phyloP scores from a whole-genome alignment of 2,113 vertebrate species.

The Motacilla alba region DNA sequence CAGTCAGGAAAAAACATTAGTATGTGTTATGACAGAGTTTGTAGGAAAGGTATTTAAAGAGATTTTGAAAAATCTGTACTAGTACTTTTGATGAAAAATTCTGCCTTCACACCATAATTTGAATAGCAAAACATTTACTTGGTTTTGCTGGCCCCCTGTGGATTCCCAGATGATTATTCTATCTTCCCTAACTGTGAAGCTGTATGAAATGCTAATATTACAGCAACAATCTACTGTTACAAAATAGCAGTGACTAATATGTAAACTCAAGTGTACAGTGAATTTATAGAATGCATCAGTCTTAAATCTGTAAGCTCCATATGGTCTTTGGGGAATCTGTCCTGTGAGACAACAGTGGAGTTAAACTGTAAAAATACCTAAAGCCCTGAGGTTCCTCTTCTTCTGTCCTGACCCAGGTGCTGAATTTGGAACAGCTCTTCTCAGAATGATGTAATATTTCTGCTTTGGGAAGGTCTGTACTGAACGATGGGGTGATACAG shows the following conservation, averaged over 20 bases:
- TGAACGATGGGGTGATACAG: not conserved
- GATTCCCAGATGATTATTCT: constrained; percentile 40
- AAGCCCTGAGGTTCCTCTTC: not conserved
- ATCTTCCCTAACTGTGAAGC: constrained; percentile 26
- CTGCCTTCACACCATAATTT: not conserved
- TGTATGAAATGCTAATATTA: constrained; percentile 4
- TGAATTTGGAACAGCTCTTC: not conserved
- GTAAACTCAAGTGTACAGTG: not conserved
- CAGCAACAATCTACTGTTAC: not conserved
- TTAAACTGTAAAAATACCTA: not conserved
- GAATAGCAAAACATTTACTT: constrained; percentile 41
- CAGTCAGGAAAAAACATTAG: not conserved
- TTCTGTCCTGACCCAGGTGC: not conserved
- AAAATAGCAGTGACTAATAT: constrained; percentile 18
- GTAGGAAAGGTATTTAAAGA: constrained; percentile 14
- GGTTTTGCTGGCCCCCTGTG: constrained; percentile 10
- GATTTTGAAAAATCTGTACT: not conserved
- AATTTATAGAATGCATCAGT: not conserved
- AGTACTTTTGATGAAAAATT: not conserved
- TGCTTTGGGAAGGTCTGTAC: not conserved
- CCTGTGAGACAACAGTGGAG: not conserved
- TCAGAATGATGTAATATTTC: not conserved
- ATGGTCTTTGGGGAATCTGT: not conserved
- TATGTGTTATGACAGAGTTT: not conserved
- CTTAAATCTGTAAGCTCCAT: not conserved